Percentiles rank a stretch among this genome's conserved stretches.
Evolutionary conservation across 1,140 invertebrate genomes (phyloP).

Genomic region (Papilio polyxenes): DNA sequence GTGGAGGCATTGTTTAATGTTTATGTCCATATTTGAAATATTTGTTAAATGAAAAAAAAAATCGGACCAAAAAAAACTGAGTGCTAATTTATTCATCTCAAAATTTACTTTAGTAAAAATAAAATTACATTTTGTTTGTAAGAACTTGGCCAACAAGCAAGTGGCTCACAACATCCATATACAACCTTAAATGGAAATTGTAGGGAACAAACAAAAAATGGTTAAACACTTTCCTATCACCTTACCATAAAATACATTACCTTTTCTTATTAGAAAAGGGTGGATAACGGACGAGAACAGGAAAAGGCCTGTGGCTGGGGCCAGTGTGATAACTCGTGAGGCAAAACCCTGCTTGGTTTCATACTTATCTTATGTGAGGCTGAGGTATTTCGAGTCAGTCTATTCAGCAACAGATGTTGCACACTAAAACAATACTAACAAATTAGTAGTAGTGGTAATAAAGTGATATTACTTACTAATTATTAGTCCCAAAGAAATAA

Average conservation of each 20-base stretch:
- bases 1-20: too few relatives aligned
- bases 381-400: not conserved
- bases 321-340: not conserved
- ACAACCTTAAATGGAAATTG: too few relatives aligned
- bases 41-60: too few relatives aligned
- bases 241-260: not conserved
- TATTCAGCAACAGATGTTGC: too few relatives aligned
- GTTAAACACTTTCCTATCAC: not conserved
- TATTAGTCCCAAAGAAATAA: slow-evolving; percentile 96
- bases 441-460: not conserved
- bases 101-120: too few relatives aligned
- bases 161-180: too few relatives aligned
- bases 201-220: too few relatives aligned
- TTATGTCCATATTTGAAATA: too few relatives aligned
- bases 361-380: not conserved
- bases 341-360: not conserved
- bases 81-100: too few relatives aligned
- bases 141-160: not conserved
- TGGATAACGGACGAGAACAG: not conserved
- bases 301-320: not conserved
- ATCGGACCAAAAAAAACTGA: too few relatives aligned
- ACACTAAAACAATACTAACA: too few relatives aligned
- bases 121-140: too few relatives aligned
- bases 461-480: slow-evolving; percentile 90
- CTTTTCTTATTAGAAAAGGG: not conserved